These are phyloP conservation scores for Idaea straminata DNA, from an alignment of 2,888 invertebrate genomes.

Conservation along the genomic window DNA sequence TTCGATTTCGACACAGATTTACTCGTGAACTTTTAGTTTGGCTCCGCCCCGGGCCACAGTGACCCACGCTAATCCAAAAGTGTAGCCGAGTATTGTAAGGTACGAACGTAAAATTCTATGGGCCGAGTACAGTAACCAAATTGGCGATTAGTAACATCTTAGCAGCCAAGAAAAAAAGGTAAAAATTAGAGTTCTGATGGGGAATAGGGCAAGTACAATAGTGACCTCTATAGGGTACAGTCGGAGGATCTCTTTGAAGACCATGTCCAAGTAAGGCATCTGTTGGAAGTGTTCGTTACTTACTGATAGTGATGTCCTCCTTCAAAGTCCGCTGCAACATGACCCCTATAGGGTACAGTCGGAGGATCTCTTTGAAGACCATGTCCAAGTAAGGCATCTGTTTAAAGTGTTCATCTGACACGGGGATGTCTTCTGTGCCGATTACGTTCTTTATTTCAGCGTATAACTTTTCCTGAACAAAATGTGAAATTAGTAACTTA, in stretches of 20 bases:
- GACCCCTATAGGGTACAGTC: conserved; percentile 64
- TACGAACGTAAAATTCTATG: no score
- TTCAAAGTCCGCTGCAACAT: conserved; percentile 55
- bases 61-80: no score
- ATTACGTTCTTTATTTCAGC: conserved; percentile 52
- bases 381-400: conserved; percentile 65
- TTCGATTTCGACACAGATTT: no score
- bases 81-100: no score
- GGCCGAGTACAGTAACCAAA: no score
- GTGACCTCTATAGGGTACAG: conserved; percentile 29
- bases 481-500: not conserved
- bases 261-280: not conserved
- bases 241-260: conserved; percentile 52
- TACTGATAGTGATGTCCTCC: conserved; percentile 60
- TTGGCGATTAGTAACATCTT: no score
- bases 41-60: no score
- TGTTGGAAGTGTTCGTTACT: conserved; percentile 14
- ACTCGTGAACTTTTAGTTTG: no score
- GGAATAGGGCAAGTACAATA: no score
- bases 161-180: no score
- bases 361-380: conserved; percentile 61
- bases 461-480: conserved; percentile 55
- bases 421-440: conserved; percentile 43
- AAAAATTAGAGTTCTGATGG: no score
- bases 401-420: conserved; percentile 56